A percentile compares a stretch with the other conserved stretches of the same genome.
phyloP scores from a whole-genome alignment of 2,113 vertebrate genomes.

The Takifugu flavidus region DNA sequence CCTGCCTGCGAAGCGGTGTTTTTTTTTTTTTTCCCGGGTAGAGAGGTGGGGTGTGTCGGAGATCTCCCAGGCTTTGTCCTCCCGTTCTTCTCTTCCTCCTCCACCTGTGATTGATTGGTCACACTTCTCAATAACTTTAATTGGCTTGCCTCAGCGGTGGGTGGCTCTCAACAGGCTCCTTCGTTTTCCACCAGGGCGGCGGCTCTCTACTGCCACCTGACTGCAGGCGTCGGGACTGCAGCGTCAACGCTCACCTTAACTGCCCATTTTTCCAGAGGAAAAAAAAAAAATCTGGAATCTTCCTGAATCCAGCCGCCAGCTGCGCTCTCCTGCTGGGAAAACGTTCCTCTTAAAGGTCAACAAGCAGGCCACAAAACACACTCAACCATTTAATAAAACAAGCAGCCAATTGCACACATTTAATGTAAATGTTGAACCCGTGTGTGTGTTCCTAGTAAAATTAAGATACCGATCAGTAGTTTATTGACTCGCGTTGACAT shows the following conservation, averaged over 20 bases:
- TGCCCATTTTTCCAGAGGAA: no score
- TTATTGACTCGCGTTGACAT: no score
- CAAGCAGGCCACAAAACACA: no score
- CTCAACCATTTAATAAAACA: no score
- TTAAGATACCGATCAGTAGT: no score
- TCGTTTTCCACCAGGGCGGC: slow-evolving; percentile 47
- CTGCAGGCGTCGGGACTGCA: slow-evolving; percentile 32
- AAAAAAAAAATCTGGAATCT: no score
- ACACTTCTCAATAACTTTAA: slow-evolving; percentile 65
- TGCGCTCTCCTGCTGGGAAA: slow-evolving; percentile 24
- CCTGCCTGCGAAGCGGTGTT: slow-evolving; percentile 37
- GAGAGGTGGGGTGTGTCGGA: slow-evolving; percentile 16
- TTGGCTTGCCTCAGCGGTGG: slow-evolving; percentile 61
- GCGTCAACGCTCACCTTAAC: slow-evolving; percentile 7
- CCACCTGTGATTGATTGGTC: slow-evolving; percentile 64
- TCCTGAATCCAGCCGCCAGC: not conserved
- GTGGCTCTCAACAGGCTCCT: slow-evolving; percentile 50
- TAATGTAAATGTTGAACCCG: no score
- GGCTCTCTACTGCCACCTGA: slow-evolving; percentile 41
- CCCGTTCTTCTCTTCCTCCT: slow-evolving; percentile 43
- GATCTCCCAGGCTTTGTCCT: slow-evolving; percentile 46
- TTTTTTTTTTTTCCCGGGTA: slow-evolving; percentile 15
- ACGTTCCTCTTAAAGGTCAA: not conserved
- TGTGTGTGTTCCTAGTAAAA: slow-evolving; percentile 12
- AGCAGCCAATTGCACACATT: no score